phyloP scores from a whole-genome alignment of 1,140 invertebrate genomes.

The Lasaia peninsularis region DNA sequence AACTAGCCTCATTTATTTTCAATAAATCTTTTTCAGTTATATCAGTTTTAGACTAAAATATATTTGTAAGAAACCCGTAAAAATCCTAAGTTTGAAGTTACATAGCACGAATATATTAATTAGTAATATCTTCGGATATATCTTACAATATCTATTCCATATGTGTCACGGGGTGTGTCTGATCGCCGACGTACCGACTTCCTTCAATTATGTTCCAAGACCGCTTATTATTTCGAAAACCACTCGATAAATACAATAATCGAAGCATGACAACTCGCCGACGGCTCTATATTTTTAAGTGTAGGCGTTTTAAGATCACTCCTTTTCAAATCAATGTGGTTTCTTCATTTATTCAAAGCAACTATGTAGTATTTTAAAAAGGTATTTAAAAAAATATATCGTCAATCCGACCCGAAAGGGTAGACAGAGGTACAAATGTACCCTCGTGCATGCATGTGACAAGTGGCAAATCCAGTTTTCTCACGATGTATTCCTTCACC shows the following conservation, averaged over 20 bases:
- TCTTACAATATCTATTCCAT: neutral
- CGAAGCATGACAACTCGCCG: conserved; percentile 13
- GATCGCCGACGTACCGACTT: conserved; percentile 12
- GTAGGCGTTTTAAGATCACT: conserved; percentile 11
- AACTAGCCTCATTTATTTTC: too few relatives aligned
- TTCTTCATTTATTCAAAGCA: neutral
- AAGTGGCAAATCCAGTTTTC: too few relatives aligned
- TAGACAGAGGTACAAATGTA: too few relatives aligned
- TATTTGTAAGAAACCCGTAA: neutral
- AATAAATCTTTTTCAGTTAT: too few relatives aligned
- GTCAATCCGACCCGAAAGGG: too few relatives aligned
- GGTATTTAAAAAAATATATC: too few relatives aligned
- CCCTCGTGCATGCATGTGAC: too few relatives aligned
- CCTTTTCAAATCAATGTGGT: neutral
- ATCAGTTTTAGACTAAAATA: too few relatives aligned
- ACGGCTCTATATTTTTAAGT: conserved; percentile 12
- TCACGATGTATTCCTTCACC: too few relatives aligned
- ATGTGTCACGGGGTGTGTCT: conserved; percentile 7
- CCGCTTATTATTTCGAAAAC: conserved; percentile 19
- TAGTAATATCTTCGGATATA: conserved; percentile 2
- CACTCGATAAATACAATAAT: conserved; percentile 16
- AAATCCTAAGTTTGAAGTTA: neutral
- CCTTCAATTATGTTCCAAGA: conserved; percentile 15
- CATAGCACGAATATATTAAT: too few relatives aligned
- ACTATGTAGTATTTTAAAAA: neutral